Base-by-base conservation (phyloP, 2,113 vertebrate species). In the Pachypanchax playfairii region DNA sequence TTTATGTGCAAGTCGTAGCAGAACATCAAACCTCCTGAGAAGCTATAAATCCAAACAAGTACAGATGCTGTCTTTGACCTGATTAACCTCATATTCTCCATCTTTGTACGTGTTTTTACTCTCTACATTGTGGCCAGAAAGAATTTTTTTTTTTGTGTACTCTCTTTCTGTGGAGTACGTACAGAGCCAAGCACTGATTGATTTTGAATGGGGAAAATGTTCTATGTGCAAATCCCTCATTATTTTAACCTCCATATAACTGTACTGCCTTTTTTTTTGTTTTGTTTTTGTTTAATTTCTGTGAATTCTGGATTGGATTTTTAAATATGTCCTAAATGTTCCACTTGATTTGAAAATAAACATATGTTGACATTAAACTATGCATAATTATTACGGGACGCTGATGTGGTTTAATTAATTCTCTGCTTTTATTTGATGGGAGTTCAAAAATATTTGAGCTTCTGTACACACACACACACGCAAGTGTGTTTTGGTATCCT, bases 311-410 rank as follows among this genome's bases (percentile, higher is more conserved):
- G 73, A 79, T 84, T 88, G 75, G 75, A 86, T 88, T 86, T 82
- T 81, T 65, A 79, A 85, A 85, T 52, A 87, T 84, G 85, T 90
- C 75, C 84, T 82, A 82, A 88, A 86, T 86, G 86, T 89, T 88
- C 88, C 85, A 88, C 84, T 86, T 87, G 84, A 88, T 87, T 88
- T 83, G 79, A 89, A 87, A 90, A 87, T 86, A 88, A 91, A 88
- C 79, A 33, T 82, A 85, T 90, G 85, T 84, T 84, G 79, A 79
- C 79, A 90, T 86, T 85, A 81, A 85, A 84, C 43, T 74, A 76
- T 81, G 77, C 85, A 71, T 80, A 65, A 77, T 86, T 88, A 64
- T 52, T 85, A 65, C 47, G 68, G 70, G 54, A 66, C 38, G 53
- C 1, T 64, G 58, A 24, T 21, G 46, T 75, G 11, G 11, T 35